Conservation (phyloP, 2,113 vertebrate genomes). For the Lagopus muta region DNA sequence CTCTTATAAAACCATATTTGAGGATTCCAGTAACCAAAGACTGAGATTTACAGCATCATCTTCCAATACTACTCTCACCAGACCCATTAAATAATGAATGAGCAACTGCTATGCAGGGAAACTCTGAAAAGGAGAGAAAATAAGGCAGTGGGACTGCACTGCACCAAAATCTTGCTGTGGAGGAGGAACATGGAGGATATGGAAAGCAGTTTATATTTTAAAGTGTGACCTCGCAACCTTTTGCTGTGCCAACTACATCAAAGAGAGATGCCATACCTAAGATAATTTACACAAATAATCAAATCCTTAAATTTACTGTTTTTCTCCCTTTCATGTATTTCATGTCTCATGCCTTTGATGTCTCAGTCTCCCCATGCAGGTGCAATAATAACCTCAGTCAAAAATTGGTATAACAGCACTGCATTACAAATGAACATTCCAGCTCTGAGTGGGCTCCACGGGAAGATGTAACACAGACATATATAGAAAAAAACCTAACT, state of each 20-base stretch:
- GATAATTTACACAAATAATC: constrained; percentile 61
- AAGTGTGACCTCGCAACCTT: constrained; percentile 28
- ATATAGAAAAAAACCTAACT: background rate
- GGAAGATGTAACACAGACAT: background rate
- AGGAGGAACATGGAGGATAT: background rate
- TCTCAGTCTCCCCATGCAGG: constrained; percentile 12
- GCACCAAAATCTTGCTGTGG: background rate
- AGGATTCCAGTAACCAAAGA: background rate
- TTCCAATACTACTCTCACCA: background rate
- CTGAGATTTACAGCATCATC: background rate
- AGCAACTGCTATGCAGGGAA: background rate
- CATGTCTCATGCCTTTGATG: constrained; percentile 62
- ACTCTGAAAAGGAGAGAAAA: too few species aligned
- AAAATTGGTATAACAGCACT: background rate
- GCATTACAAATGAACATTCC: background rate
- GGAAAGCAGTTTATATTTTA: background rate
- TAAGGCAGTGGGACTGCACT: background rate
- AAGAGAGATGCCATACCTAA: constrained; percentile 23
- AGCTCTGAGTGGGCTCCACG: background rate
- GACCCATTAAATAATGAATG: background rate
- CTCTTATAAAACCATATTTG: background rate
- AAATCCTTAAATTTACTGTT: constrained; percentile 43
- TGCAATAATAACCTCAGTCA: constrained; percentile 12
- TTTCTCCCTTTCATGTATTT: constrained; percentile 20
- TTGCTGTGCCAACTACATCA: constrained; percentile 48